Evolutionary conservation across 2,888 invertebrate species (phyloP).

Genomic region (Acheta domesticus): DNA sequence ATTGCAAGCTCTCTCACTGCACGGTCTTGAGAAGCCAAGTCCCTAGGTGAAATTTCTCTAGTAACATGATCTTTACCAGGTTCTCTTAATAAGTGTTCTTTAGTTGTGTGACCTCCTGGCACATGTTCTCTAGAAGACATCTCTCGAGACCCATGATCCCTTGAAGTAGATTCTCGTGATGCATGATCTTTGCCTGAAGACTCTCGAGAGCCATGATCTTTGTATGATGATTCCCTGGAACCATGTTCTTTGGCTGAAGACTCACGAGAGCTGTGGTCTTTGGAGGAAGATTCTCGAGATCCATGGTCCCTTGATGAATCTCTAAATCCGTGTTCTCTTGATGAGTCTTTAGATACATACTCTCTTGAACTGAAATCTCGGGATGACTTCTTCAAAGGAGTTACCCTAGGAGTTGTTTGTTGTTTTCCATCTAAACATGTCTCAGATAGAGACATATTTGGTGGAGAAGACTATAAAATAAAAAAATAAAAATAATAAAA

Average conservation of each 20-base stretch:
- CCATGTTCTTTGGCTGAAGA: neutral
- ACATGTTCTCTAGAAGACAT: neutral
- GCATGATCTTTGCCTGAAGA: neutral
- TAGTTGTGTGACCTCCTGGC: neutral
- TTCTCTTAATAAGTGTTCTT: neutral
- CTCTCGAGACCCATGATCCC: neutral
- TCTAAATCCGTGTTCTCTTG: neutral
- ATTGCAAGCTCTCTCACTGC: neutral
- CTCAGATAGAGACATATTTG: conserved; percentile 55
- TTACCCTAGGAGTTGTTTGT: conserved; percentile 26
- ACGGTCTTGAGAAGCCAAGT: neutral
- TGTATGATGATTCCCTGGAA: neutral
- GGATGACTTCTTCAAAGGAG: conserved; percentile 25
- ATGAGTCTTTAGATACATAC: neutral
- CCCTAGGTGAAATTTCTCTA: neutral
- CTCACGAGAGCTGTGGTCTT: neutral
- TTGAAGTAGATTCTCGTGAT: neutral
- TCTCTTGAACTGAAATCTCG: neutral
- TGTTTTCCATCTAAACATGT: conserved; percentile 46
- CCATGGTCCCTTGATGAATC: conserved; percentile 23
- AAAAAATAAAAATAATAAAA: neutral
- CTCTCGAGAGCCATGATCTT: neutral
- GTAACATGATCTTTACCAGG: neutral
- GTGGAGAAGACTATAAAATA: conserved; percentile 26
- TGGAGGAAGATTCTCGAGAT: conserved; percentile 11